Evolutionary conservation across 2,888 invertebrate species (phyloP).

Genomic region (Tipula lateralis): DNA sequence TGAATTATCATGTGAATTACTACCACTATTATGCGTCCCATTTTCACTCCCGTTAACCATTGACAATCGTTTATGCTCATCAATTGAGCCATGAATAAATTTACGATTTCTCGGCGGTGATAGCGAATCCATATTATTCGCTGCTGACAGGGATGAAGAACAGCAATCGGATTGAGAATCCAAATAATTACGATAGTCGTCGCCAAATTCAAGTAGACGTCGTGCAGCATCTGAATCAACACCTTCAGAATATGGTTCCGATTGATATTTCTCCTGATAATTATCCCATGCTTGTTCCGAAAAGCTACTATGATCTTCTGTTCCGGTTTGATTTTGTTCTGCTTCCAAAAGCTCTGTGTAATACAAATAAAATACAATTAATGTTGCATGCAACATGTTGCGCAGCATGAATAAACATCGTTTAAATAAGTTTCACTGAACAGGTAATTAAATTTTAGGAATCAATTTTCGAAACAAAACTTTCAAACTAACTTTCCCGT

Average conservation of each 20-base stretch:
- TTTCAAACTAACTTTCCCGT: background rate
- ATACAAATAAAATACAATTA: conserved; percentile 29
- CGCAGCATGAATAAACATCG: background rate
- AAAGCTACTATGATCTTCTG: conserved; percentile 74
- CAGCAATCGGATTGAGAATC: conserved; percentile 88
- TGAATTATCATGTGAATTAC: background rate
- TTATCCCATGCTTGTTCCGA: conserved; percentile 94
- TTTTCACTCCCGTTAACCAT: background rate
- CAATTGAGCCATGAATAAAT: background rate
- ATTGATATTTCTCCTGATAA: conserved; percentile 91
- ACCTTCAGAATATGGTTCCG: conserved; percentile 83
- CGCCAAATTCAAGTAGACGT: conserved; percentile 77
- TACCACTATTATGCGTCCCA: background rate
- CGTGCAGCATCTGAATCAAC: conserved; percentile 80
- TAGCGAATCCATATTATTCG: conserved; percentile 50
- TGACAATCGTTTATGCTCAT: background rate
- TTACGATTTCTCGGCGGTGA: conserved; percentile 48
- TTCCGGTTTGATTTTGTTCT: conserved; percentile 58
- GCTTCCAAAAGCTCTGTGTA: conserved; percentile 25
- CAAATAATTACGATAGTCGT: conserved; percentile 82
- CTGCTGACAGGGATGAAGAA: conserved; percentile 69
- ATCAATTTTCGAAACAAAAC: background rate
- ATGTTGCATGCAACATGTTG: background rate
- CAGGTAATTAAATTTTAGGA: background rate
- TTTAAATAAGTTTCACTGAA: background rate